These are phyloP conservation scores for Amniataba percoides DNA, from an alignment of 2,797 vertebrate species.

Conservation along the genomic window DNA sequence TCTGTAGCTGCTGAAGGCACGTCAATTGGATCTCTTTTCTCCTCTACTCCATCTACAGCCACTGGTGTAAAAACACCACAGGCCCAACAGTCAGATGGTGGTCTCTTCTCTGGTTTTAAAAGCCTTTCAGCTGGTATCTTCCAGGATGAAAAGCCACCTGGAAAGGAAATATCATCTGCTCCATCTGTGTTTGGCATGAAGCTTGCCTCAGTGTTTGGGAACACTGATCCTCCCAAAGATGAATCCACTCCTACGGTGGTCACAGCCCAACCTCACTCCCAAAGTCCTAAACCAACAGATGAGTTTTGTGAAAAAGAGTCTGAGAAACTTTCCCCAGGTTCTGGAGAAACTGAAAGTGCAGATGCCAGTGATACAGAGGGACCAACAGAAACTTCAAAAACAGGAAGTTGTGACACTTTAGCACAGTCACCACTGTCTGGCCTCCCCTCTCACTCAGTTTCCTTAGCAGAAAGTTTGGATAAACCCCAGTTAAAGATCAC, in stretches of 20 bases:
- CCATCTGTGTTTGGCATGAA: conserved; percentile 87
- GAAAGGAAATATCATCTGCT: conserved; percentile 77
- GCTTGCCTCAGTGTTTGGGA: conserved; percentile 84
- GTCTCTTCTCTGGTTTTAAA: conserved; percentile 91
- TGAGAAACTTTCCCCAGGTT: conserved; percentile 74
- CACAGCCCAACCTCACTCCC: conserved; percentile 70
- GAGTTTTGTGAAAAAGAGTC: conserved; percentile 57
- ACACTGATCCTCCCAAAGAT: conserved; percentile 66
- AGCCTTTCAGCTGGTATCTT: conserved; percentile 90
- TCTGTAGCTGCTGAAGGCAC: conserved; percentile 82
- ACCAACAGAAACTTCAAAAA: conserved; percentile 73
- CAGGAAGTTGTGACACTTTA: conserved; percentile 76
- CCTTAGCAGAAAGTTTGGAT: conserved; percentile 61
- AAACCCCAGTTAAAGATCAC: conserved; percentile 57
- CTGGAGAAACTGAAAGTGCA: conserved; percentile 77
- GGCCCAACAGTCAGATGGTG: conserved; percentile 73
- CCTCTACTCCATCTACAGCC: conserved; percentile 75
- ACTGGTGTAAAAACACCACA: conserved; percentile 66
- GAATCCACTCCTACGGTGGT: conserved; percentile 65
- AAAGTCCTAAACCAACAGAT: conserved; percentile 50
- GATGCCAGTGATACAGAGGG: conserved; percentile 80
- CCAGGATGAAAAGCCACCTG: conserved; percentile 86
- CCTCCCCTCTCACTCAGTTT: conserved; percentile 53
- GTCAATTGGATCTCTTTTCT: conserved; percentile 90
- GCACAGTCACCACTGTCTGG: conserved; percentile 63